These are phyloP conservation scores for Folsomia manolachei DNA, from an alignment of 2,888 invertebrate species.

Conservation along the genomic window DNA sequence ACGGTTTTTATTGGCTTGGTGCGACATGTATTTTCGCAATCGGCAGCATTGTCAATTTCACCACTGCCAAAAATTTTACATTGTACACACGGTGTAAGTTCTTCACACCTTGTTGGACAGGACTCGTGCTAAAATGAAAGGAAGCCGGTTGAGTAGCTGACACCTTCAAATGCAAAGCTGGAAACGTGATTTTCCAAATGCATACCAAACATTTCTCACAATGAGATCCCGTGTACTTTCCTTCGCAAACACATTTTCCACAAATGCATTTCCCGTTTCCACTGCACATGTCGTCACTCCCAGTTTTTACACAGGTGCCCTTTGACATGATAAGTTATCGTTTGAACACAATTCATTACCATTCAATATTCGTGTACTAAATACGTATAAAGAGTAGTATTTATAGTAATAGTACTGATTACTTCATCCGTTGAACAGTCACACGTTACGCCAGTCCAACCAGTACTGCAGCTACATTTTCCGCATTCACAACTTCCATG, in stretches of 20 bases:
- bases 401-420: no score
- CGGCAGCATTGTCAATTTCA: constrained; percentile 9
- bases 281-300: constrained; percentile 25
- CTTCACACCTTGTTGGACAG: constrained; percentile 31
- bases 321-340: no score
- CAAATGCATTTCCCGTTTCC: constrained; percentile 36
- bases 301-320: constrained; percentile 23
- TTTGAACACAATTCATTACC: no score
- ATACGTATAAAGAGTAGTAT: no score
- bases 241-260: constrained; percentile 32
- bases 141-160: no score
- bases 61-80: constrained; percentile 31
- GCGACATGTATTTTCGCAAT: constrained; percentile 25
- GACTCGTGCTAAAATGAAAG: constrained; percentile 25
- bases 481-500: constrained; percentile 42
- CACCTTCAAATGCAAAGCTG: no score
- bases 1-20: constrained; percentile 9
- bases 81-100: constrained; percentile 34
- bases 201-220: constrained; percentile 39
- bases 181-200: no score
- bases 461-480: constrained; percentile 30
- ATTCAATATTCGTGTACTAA: no score
- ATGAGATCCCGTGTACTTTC: constrained; percentile 23
- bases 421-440: constrained; percentile 30
- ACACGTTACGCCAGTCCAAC: constrained; percentile 33